phyloP scores from a whole-genome alignment of 2,113 vertebrate genomes.

The Hydrochoerus hydrochaeris region DNA sequence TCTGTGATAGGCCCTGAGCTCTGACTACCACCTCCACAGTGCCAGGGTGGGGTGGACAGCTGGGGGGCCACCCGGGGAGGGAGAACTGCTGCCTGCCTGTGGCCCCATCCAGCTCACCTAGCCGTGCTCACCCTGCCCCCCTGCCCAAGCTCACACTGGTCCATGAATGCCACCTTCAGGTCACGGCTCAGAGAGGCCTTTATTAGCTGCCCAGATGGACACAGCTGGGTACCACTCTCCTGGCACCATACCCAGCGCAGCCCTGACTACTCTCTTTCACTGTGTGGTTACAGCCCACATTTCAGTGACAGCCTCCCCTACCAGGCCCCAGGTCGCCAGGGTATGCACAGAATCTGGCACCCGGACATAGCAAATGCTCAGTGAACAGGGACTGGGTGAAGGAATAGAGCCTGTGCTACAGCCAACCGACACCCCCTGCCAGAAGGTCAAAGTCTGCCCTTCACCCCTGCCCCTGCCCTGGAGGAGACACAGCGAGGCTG shows the following conservation, averaged over 20 bases:
- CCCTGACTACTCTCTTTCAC: rapidly evolving
- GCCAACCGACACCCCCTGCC: rapidly evolving
- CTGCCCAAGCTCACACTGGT: rapidly evolving
- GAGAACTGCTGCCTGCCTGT: rapidly evolving
- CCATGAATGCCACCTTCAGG: rapidly evolving
- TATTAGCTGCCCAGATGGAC: rapidly evolving
- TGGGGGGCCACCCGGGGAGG: rapidly evolving
- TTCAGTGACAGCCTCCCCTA: rapidly evolving
- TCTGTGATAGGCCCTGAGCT: rapidly evolving
- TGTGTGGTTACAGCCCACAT: rapidly evolving
- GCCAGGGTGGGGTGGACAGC: rapidly evolving
- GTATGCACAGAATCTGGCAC: rapidly evolving
- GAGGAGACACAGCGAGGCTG: rapidly evolving
- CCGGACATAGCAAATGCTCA: rapidly evolving
- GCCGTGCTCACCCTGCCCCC: neutral
- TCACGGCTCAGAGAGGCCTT: neutral
- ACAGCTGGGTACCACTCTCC: rapidly evolving
- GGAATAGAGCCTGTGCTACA: rapidly evolving
- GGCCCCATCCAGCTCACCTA: neutral
- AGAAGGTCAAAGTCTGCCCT: neutral
- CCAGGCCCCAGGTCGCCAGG: neutral
- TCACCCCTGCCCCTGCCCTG: rapidly evolving
- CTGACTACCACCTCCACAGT: rapidly evolving
- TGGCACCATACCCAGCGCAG: rapidly evolving
- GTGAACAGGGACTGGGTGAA: rapidly evolving